Evolutionary conservation across 2,797 vertebrate genomes (phyloP).

Genomic region (Lophius americanus): DNA sequence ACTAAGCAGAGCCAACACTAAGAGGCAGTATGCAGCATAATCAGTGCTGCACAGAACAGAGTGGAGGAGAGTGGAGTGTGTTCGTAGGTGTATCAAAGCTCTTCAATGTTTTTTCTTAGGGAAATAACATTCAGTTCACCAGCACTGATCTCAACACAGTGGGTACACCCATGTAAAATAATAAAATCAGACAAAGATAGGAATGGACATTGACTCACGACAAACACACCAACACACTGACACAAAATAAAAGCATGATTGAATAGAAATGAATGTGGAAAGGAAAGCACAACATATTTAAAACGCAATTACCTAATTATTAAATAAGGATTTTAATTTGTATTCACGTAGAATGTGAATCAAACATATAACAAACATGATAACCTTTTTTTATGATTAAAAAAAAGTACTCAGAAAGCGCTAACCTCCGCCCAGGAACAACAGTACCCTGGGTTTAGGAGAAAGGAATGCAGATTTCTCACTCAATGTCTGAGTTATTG

Average conservation of each 20-base stretch:
- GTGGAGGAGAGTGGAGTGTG: conserved; percentile 30
- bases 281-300: conserved; percentile 7
- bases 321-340: background rate
- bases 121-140: conserved; percentile 56
- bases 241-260: conserved; percentile 8
- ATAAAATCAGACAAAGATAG: conserved; percentile 21
- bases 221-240: conserved; percentile 27
- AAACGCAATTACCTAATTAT: background rate
- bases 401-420: background rate
- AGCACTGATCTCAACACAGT: conserved; percentile 48
- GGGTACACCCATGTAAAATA: conserved; percentile 32
- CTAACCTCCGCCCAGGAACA: too few species aligned
- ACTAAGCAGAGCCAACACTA: conserved; percentile 7
- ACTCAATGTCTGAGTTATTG: too few species aligned
- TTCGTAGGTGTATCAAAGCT: conserved; percentile 57
- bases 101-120: conserved; percentile 55
- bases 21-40: conserved; percentile 35
- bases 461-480: too few species aligned
- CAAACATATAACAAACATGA: background rate
- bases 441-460: too few species aligned
- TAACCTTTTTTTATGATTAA: background rate
- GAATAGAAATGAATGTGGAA: background rate
- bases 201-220: conserved; percentile 16
- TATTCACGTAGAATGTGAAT: conserved; percentile 8
- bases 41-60: conserved; percentile 23